Conservation (phyloP, 2,888 invertebrate species). For the Stenodera caucasica region DNA sequence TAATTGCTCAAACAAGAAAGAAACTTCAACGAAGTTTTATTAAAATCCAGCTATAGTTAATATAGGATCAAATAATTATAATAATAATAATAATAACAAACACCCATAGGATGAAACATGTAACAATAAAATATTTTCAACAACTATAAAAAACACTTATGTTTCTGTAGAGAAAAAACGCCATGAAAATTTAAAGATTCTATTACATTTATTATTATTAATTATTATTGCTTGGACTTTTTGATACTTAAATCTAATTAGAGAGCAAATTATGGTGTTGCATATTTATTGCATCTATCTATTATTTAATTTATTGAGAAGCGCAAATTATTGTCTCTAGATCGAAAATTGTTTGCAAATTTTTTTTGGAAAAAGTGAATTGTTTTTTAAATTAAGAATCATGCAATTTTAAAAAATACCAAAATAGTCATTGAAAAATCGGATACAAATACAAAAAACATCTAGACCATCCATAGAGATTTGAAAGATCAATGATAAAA, state of each 20-base stretch:
- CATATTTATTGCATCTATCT: background rate
- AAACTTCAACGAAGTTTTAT: background rate
- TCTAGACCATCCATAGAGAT: background rate
- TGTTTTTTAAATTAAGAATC: too few species aligned
- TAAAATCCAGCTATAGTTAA: background rate
- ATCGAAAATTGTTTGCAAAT: background rate
- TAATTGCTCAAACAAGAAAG: background rate
- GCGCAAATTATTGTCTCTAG: conserved; percentile 1
- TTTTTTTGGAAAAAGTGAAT: too few species aligned
- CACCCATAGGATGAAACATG: conserved; percentile 1
- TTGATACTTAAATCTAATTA: background rate
- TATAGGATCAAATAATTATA: background rate
- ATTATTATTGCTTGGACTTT: conserved; percentile 1
- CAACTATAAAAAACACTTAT: background rate
- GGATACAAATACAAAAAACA: background rate
- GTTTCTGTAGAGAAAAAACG: background rate
- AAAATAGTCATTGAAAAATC: background rate
- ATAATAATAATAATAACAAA: background rate
- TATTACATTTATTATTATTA: background rate
- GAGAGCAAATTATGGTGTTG: conserved; percentile 1
- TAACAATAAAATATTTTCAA: conserved; percentile 4
- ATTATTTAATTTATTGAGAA: background rate
- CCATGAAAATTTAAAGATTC: background rate
- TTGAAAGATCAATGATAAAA: background rate
- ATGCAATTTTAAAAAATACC: background rate